These are phyloP conservation scores for Polymixis flavicincta DNA, from an alignment of 2,888 invertebrate genomes.

Conservation along the genomic window DNA sequence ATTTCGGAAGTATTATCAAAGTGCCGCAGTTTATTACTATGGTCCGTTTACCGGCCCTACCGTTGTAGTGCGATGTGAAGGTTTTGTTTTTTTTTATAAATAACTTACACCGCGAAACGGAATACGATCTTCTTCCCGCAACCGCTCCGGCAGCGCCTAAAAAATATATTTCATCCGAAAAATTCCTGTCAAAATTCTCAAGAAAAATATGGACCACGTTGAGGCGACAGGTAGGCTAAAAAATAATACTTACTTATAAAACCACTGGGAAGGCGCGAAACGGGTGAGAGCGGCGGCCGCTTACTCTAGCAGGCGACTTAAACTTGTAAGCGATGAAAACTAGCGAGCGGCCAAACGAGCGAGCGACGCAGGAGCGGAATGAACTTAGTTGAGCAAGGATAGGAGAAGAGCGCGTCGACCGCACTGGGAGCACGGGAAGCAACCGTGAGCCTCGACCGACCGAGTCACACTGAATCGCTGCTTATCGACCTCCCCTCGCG, in stretches of 20 bases:
- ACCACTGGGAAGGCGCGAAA: constrained; percentile 41
- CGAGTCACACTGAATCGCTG: constrained; percentile 83
- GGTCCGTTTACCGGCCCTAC: constrained; percentile 25
- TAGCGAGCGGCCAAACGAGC: constrained; percentile 33
- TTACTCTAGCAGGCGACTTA: constrained; percentile 8
- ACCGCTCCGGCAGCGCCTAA: constrained; percentile 12
- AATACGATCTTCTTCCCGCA: background rate
- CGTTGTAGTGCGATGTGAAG: constrained; percentile 12
- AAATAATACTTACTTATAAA: constrained; percentile 55
- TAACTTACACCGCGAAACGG: constrained; percentile 5
- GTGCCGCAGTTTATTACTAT: constrained; percentile 26
- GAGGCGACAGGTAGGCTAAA: constrained; percentile 52
- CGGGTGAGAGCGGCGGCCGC: constrained; percentile 16
- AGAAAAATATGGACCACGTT: constrained; percentile 27
- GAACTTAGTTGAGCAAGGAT: constrained; percentile 53
- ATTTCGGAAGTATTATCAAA: constrained; percentile 40
- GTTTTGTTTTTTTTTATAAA: constrained; percentile 32
- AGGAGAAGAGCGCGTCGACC: constrained; percentile 54
- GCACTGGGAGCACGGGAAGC: constrained; percentile 52
- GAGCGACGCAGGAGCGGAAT: constrained; percentile 65
- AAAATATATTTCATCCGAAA: constrained; percentile 6
- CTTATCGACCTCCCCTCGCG: constrained; percentile 86
- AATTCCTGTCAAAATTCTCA: constrained; percentile 29
- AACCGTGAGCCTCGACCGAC: constrained; percentile 73
- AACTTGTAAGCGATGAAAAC: constrained; percentile 38